Conservation (phyloP, 2,888 invertebrate species). For the Apocheima hispidaria region DNA sequence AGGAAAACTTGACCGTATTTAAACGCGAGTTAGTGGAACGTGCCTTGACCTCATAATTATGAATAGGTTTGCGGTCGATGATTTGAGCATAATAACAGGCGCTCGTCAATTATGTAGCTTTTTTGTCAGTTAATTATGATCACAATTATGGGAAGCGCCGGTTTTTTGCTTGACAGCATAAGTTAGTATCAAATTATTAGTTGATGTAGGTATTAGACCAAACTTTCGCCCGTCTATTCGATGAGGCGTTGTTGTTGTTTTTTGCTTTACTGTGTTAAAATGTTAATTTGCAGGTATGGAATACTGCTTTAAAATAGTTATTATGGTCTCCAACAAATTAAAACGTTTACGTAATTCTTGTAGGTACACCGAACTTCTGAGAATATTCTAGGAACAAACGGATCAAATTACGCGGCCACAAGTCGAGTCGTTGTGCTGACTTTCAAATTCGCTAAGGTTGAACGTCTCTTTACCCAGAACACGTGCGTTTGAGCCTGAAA, state of each 20-base stretch:
- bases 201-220: slow-evolving; percentile 15
- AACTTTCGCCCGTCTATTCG: slow-evolving; percentile 22
- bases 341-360: slow-evolving; percentile 46
- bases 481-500: slow-evolving; percentile 64
- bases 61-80: slow-evolving; percentile 55
- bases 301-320: slow-evolving; percentile 31
- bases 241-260: background rate
- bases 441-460: slow-evolving; percentile 70
- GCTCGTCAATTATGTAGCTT: slow-evolving; percentile 45
- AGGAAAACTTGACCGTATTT: slow-evolving; percentile 69
- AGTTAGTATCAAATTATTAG: slow-evolving; percentile 29
- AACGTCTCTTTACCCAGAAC: slow-evolving; percentile 65
- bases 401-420: slow-evolving; percentile 65
- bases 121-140: slow-evolving; percentile 45
- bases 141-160: slow-evolving; percentile 37
- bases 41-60: slow-evolving; percentile 66
- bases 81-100: slow-evolving; percentile 55
- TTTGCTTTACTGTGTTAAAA: background rate
- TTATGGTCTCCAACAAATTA: slow-evolving; percentile 50
- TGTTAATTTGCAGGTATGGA: background rate
- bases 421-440: slow-evolving; percentile 61
- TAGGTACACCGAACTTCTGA: slow-evolving; percentile 34
- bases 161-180: slow-evolving; percentile 36
- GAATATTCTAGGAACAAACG: slow-evolving; percentile 53
- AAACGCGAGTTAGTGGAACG: slow-evolving; percentile 63